These are phyloP conservation scores for Netelia virgata DNA, from an alignment of 2,888 invertebrate genomes.

Conservation along the genomic window DNA sequence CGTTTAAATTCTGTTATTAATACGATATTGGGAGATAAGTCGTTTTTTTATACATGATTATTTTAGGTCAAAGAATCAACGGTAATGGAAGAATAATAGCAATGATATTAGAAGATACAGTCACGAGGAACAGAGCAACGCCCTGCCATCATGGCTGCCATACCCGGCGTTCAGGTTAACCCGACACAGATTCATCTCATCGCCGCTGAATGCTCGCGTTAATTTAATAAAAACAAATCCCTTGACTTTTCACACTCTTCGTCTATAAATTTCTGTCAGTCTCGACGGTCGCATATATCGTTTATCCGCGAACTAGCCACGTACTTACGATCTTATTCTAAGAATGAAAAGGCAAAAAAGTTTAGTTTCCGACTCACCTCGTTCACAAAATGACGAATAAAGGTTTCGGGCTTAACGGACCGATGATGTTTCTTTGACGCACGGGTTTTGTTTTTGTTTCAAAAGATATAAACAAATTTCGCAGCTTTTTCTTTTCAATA, in stretches of 20 bases:
- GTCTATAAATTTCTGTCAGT: constrained; percentile 8
- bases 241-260: not conserved
- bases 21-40: not conserved
- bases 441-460: constrained; percentile 44
- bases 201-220: not conserved
- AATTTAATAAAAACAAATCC: constrained; percentile 1
- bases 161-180: constrained; percentile 68
- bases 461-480: constrained; percentile 38
- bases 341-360: not conserved
- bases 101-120: constrained; percentile 24
- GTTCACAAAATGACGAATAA: constrained; percentile 63
- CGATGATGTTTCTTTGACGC: constrained; percentile 11
- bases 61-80: not conserved
- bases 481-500: constrained; percentile 12
- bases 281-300: constrained; percentile 45
- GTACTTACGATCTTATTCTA: not conserved
- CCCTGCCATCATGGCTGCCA: constrained; percentile 81
- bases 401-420: constrained; percentile 53
- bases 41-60: not conserved
- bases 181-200: constrained; percentile 34
- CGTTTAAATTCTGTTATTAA: not conserved
- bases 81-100: not conserved
- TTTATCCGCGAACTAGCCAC: constrained; percentile 47
- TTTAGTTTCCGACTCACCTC: constrained; percentile 64
- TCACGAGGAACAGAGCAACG: constrained; percentile 78